These are phyloP conservation scores for Cirrhinus mrigala DNA, from an alignment of 2,797 vertebrate species.

Conservation along the genomic window DNA sequence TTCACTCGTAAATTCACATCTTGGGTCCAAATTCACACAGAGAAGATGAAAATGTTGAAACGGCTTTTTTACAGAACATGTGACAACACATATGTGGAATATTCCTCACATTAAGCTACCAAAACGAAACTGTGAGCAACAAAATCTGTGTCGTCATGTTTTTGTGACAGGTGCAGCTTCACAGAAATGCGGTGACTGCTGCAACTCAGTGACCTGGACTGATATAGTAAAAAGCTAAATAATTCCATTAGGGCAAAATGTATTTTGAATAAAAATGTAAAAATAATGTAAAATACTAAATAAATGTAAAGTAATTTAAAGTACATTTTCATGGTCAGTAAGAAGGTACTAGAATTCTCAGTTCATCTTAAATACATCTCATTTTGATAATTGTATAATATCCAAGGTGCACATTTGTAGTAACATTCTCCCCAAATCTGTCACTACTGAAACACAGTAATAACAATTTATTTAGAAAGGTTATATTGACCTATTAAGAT, in stretches of 20 bases:
- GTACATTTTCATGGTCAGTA: not conserved
- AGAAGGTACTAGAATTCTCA: not conserved
- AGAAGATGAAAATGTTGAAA: not conserved
- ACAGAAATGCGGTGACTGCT: not conserved
- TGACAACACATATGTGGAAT: not conserved
- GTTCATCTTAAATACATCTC: not conserved
- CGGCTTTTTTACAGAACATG: not conserved
- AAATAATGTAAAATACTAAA: conserved; percentile 4
- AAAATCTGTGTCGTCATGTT: not conserved
- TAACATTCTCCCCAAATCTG: too few species aligned
- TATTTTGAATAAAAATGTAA: conserved; percentile 11
- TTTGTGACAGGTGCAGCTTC: not conserved
- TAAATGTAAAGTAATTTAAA: conserved; percentile 14
- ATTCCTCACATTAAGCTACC: not conserved
- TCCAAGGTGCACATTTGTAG: too few species aligned
- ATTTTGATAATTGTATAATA: too few species aligned
- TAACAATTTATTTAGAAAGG: too few species aligned
- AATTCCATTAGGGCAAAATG: not conserved
- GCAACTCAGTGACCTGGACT: conserved; percentile 2
- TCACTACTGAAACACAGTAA: too few species aligned
- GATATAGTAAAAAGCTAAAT: conserved; percentile 1
- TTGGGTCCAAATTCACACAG: not conserved
- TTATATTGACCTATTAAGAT: too few species aligned
- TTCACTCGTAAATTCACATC: not conserved
- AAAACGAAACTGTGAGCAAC: not conserved